Conservation (phyloP, 92 coral and sea anemone species). For the Meandrina meandrites region DNA sequence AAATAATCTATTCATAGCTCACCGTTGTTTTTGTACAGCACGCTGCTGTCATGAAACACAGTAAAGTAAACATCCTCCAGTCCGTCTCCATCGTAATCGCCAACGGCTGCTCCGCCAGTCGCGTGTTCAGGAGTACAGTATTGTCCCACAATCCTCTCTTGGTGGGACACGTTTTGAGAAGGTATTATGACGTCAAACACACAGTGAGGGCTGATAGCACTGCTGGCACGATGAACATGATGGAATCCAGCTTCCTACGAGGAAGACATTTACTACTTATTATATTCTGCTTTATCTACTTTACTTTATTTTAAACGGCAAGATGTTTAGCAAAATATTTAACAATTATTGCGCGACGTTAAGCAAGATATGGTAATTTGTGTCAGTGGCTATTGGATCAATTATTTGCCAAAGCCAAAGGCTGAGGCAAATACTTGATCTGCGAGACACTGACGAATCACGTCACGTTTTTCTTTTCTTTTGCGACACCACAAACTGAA, state of each 20-base stretch:
- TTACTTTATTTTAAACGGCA: too few species aligned
- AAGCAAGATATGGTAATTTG: too few species aligned
- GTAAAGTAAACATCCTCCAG: constrained; percentile 84
- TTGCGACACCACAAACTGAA: too few species aligned
- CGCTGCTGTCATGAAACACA: constrained; percentile 73
- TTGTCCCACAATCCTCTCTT: constrained; percentile 71
- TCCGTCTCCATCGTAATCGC: constrained; percentile 91
- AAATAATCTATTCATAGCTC: neutral
- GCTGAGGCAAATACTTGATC: too few species aligned
- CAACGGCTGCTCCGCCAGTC: constrained; percentile 97
- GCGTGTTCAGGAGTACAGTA: constrained; percentile 89
- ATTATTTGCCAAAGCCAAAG: too few species aligned
- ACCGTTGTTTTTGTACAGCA: constrained; percentile 84
- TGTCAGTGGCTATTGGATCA: too few species aligned
- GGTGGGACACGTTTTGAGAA: constrained; percentile 60
- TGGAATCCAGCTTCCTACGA: constrained; percentile 75
- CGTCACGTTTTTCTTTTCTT: neutral
- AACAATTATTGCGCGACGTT: too few species aligned
- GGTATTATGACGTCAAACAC: constrained; percentile 84
- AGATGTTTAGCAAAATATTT: too few species aligned
- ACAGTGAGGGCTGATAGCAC: constrained; percentile 88
- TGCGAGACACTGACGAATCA: too few species aligned
- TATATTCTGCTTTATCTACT: too few species aligned
- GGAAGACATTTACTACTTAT: neutral
- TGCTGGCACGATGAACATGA: constrained; percentile 75